A percentile compares a stretch with the other conserved stretches of the same genome.
These are phyloP conservation scores for Epinephelus fuscoguttatus DNA, from an alignment of 2,113 vertebrate species.

Conservation along the genomic window DNA sequence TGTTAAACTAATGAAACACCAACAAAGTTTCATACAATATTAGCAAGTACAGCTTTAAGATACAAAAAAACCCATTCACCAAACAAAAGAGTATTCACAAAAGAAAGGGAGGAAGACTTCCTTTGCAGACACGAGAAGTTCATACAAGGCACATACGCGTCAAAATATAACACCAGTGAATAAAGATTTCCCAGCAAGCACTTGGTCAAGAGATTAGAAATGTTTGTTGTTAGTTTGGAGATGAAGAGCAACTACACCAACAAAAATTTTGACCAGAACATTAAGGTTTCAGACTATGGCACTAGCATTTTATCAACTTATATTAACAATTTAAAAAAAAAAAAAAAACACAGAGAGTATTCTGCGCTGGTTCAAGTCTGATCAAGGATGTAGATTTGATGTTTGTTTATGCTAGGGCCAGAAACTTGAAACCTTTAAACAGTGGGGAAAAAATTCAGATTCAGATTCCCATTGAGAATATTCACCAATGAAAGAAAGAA, in stretches of 20 bases:
- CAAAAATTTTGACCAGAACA: not conserved
- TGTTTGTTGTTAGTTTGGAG: slow-evolving; percentile 13
- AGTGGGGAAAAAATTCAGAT: not conserved
- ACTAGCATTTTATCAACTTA: not conserved
- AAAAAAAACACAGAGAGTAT: not conserved
- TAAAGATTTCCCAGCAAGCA: not conserved
- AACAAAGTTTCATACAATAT: too few species aligned
- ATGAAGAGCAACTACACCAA: not conserved
- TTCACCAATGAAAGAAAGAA: not conserved
- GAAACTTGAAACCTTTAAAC: slow-evolving; percentile 33
- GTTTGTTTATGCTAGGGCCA: not conserved
- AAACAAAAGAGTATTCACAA: not conserved
- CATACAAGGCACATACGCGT: slow-evolving; percentile 11
- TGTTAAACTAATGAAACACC: not conserved
- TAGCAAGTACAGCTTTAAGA: too few species aligned
- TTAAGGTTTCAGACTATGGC: slow-evolving; percentile 31
- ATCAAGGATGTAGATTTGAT: not conserved
- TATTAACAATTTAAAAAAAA: not conserved
- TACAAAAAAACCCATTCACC: not conserved
- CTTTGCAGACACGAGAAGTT: not conserved
- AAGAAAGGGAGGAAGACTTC: not conserved
- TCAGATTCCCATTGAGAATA: not conserved
- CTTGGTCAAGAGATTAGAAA: slow-evolving; percentile 13
- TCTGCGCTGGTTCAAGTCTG: not conserved
- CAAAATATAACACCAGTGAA: slow-evolving; percentile 1